These are phyloP conservation scores for Ischnura elegans DNA, from an alignment of 2,888 invertebrate genomes.

Conservation along the genomic window DNA sequence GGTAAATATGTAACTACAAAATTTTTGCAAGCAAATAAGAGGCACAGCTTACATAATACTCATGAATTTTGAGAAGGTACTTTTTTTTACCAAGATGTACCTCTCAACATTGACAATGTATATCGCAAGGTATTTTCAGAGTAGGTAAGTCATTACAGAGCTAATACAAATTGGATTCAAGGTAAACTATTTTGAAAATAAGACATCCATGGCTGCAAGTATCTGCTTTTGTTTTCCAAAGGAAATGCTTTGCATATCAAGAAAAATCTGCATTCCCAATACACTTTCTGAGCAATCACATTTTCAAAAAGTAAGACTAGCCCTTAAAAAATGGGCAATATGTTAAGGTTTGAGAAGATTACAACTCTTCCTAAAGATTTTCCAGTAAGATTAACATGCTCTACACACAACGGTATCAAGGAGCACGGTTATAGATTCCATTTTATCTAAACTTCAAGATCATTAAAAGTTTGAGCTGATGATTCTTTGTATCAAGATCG, in stretches of 20 bases:
- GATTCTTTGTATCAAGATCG: not conserved
- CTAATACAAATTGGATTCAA: no score
- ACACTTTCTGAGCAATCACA: not conserved
- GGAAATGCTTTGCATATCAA: not conserved
- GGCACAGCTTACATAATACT: no score
- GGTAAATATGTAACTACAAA: no score
- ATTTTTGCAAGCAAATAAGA: no score
- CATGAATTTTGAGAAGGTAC: no score
- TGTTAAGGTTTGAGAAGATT: not conserved
- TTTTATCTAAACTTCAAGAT: not conserved
- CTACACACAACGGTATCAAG: not conserved
- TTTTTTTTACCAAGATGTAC: no score
- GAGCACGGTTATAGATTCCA: not conserved
- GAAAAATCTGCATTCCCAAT: not conserved
- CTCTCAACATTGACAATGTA: no score
- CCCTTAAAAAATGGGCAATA: not conserved
- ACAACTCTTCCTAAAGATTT: not conserved
- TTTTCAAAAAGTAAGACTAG: not conserved
- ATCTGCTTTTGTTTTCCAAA: no score
- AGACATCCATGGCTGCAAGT: no score
- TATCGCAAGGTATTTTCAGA: no score
- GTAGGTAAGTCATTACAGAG: not conserved
- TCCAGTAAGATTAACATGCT: not conserved
- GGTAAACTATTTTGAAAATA: no score
- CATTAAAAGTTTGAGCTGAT: not conserved